Percentiles rank a stretch among this genome's conserved stretches.
Conservation (phyloP, 2,888 invertebrate genomes). For the Galerucella nymphaeae region DNA sequence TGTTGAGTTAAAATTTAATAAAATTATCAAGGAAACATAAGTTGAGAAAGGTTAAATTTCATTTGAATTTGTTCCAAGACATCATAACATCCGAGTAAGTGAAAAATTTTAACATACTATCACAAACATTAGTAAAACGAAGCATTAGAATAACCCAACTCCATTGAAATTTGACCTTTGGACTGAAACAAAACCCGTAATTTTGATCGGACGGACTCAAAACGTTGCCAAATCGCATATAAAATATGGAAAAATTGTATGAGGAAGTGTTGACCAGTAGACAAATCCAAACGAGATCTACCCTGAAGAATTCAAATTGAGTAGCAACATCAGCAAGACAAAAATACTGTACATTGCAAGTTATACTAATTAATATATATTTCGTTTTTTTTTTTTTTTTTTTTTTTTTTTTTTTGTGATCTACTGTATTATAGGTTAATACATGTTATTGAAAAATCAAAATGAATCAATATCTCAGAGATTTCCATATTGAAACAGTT, state of each 20-base stretch:
- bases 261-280: conserved; percentile 17
- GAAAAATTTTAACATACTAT: background rate
- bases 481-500: no score
- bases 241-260: conserved; percentile 9
- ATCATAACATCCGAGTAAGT: conserved; percentile 19
- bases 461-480: no score
- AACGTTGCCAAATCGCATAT: conserved; percentile 13
- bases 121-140: conserved; percentile 15
- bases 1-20: conserved; percentile 12
- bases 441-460: no score
- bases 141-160: conserved; percentile 20
- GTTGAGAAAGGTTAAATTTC: conserved; percentile 8
- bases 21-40: conserved; percentile 22
- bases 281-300: no score
- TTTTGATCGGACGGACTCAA: conserved; percentile 6
- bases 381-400: no score
- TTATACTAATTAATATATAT: no score
- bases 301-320: no score
- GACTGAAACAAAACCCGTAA: conserved; percentile 18
- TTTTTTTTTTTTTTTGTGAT: no score
- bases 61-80: conserved; percentile 18
- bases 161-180: conserved; percentile 19
- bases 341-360: no score
- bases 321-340: no score
- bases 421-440: no score